These are phyloP conservation scores for Trichopoda pennipes DNA, from an alignment of 2,888 invertebrate species.

Conservation along the genomic window DNA sequence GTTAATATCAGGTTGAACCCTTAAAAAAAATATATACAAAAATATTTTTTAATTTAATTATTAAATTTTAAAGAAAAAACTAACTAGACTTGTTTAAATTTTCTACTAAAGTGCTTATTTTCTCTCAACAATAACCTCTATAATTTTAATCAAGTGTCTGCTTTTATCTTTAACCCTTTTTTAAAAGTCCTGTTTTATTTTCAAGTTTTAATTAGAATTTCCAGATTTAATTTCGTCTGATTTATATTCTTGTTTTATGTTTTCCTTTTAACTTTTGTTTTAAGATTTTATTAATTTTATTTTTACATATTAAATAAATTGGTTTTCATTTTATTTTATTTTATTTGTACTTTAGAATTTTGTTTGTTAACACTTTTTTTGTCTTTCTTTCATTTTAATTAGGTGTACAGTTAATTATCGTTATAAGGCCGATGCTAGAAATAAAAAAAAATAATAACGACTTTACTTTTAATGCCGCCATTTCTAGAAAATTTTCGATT, in stretches of 20 bases:
- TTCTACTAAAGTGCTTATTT: no score
- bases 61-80: no score
- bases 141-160: neutral
- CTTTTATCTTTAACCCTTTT: neutral
- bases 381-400: conserved; percentile 71
- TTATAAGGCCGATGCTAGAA: conserved; percentile 51
- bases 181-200: conserved; percentile 3
- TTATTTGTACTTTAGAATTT: conserved; percentile 15
- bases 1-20: no score
- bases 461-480: neutral
- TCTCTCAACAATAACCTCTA: neutral
- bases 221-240: conserved; percentile 1
- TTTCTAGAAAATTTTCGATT: neutral
- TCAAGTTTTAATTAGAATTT: conserved; percentile 30
- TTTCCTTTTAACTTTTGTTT: conserved; percentile 1
- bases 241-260: neutral
- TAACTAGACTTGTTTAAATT: no score
- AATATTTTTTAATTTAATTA: no score
- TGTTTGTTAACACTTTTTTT: conserved; percentile 1
- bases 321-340: conserved; percentile 8
- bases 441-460: conserved; percentile 8
- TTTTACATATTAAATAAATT: conserved; percentile 10
- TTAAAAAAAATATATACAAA: no score
- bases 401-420: conserved; percentile 74
- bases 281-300: neutral